Evolutionary conservation across 92 coral and sea anemone species (phyloP).

Genomic region (Diadumene lineata): DNA sequence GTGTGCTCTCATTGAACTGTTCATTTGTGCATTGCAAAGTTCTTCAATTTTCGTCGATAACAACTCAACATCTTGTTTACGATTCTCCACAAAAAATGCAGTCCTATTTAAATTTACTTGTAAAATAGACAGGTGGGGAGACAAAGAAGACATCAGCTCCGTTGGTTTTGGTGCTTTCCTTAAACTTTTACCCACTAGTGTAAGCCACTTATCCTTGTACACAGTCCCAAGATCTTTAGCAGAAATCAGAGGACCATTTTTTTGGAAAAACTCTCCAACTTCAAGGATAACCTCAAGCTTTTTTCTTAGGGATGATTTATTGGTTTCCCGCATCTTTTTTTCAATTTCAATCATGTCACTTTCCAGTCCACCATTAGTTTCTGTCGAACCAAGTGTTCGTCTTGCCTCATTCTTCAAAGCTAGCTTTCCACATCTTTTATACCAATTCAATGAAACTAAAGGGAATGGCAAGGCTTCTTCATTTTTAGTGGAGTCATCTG

Average conservation of each 20-base stretch:
- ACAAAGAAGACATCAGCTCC: conserved; percentile 5
- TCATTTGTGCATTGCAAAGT: background rate
- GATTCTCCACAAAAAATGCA: conserved; percentile 34
- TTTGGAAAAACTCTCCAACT: conserved; percentile 24
- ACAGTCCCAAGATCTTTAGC: conserved; percentile 34
- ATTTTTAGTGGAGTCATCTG: too few species aligned
- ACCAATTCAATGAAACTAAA: conserved; percentile 10
- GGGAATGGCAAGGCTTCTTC: too few species aligned
- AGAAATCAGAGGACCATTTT: conserved; percentile 32
- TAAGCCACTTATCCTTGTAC: background rate
- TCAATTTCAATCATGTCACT: conserved; percentile 24
- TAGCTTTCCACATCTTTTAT: conserved; percentile 27
- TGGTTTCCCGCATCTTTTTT: background rate
- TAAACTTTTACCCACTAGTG: background rate
- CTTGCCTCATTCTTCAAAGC: conserved; percentile 20
- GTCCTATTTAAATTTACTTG: conserved; percentile 25
- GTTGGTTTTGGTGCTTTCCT: conserved; percentile 22
- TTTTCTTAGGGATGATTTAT: background rate
- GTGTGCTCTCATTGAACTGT: conserved; percentile 19
- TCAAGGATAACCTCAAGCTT: conserved; percentile 2
- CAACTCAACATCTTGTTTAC: conserved; percentile 16
- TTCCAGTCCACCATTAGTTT: conserved; percentile 1
- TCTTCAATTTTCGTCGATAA: conserved; percentile 14
- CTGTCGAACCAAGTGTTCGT: background rate
- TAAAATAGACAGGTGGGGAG: conserved; percentile 19